phyloP scores from a whole-genome alignment of 92 coral and sea anemone genomes.

The Epizoanthus scotinus region DNA sequence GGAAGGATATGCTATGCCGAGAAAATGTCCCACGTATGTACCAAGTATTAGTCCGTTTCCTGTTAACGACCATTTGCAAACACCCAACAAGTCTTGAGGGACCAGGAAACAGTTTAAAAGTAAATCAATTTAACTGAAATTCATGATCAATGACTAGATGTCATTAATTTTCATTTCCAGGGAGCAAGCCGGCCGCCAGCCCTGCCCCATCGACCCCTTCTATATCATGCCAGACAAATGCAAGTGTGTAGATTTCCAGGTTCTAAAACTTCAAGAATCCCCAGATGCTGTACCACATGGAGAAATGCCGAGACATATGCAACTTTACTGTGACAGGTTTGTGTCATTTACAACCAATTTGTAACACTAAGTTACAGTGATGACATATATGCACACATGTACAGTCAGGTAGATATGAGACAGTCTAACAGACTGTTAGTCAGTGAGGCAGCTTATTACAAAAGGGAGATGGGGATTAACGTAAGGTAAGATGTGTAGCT shows the following conservation, averaged over 20 bases:
- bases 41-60: background rate
- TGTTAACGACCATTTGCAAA: background rate
- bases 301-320: slow-evolving; percentile 99
- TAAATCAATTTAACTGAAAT: background rate
- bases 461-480: no score
- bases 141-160: background rate
- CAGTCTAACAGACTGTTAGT: no score
- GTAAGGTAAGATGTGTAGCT: no score
- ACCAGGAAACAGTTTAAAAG: background rate
- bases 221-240: slow-evolving; percentile 99
- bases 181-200: slow-evolving; percentile 96
- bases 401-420: background rate
- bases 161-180: slow-evolving; percentile 35
- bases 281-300: slow-evolving; percentile 99
- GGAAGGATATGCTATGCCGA: slow-evolving; percentile 99
- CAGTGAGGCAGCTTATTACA: no score
- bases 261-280: slow-evolving; percentile 91
- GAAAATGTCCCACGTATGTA: slow-evolving; percentile 93
- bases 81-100: no score
- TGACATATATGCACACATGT: background rate
- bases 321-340: slow-evolving; percentile 95
- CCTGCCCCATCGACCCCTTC: slow-evolving; percentile 96
- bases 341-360: background rate
- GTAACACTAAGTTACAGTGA: background rate
- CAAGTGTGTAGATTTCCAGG: slow-evolving; percentile 98